phyloP scores from a whole-genome alignment of 2,113 vertebrate species.

The Sisor rabdophorus region DNA sequence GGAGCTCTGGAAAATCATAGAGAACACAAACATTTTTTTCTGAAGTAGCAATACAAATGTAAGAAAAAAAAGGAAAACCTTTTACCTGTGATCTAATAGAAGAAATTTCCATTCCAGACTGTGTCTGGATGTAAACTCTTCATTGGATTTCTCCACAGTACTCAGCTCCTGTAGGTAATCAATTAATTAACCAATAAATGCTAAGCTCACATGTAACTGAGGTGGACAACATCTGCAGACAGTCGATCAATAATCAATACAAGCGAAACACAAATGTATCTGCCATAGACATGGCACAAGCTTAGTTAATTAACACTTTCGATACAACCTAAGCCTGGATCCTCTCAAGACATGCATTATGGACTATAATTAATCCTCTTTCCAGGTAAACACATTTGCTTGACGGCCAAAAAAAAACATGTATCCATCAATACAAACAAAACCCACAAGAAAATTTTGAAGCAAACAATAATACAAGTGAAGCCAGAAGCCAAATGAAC shows the following conservation, averaged over 20 bases:
- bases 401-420: not conserved
- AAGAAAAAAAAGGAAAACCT: not conserved
- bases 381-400: slow-evolving; percentile 1
- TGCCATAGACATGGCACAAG: not conserved
- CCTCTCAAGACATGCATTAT: not conserved
- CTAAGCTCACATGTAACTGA: not conserved
- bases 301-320: not conserved
- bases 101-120: slow-evolving; percentile 99
- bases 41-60: not conserved
- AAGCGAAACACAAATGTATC: not conserved
- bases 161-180: slow-evolving; percentile 85
- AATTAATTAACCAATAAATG: not conserved
- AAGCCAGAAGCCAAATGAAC: not conserved
- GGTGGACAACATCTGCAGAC: not conserved
- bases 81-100: slow-evolving; percentile 95
- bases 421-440: not conserved
- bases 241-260: not conserved
- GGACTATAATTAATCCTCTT: slow-evolving; percentile 3
- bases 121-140: slow-evolving; percentile 97
- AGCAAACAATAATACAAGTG: not conserved
- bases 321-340: not conserved
- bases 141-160: slow-evolving; percentile 91
- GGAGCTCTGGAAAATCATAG: slow-evolving; percentile 77
- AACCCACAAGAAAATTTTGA: not conserved
- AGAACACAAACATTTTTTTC: too few species aligned